Percentiles rank a stretch among this genome's conserved stretches.
Evolutionary conservation across 2,888 invertebrate species (phyloP).

Genomic region (Andrena marginata): DNA sequence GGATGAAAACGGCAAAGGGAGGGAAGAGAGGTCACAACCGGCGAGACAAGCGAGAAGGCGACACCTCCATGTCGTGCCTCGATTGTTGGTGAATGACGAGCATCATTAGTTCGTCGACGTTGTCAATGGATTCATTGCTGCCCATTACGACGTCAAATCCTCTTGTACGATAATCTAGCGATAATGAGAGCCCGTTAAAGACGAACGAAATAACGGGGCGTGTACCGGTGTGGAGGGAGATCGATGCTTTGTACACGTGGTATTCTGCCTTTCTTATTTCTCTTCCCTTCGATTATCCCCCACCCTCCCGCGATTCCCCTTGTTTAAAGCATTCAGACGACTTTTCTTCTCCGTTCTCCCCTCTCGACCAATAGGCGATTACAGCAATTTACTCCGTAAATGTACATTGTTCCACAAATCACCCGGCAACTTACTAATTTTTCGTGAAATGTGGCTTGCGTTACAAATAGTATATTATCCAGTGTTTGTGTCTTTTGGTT

Average conservation of each 20-base stretch:
- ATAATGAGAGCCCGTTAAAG: slow-evolving; percentile 81
- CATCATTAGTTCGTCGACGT: slow-evolving; percentile 78
- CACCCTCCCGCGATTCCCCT: not conserved
- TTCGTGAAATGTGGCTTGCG: too few species aligned
- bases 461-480: too few species aligned
- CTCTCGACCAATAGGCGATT: not conserved
- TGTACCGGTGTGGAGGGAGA: slow-evolving; percentile 56
- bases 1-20: not conserved
- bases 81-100: slow-evolving; percentile 79
- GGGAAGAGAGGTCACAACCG: slow-evolving; percentile 23
- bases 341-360: not conserved
- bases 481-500: too few species aligned
- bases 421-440: too few species aligned
- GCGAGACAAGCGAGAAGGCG: slow-evolving; percentile 32
- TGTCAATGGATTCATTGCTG: slow-evolving; percentile 81
- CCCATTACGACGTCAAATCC: slow-evolving; percentile 78
- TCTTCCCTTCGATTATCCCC: slow-evolving; percentile 18
- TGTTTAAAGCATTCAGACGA: slow-evolving; percentile 1
- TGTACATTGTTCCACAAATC: not conserved
- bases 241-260: slow-evolving; percentile 68
- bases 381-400: not conserved
- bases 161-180: slow-evolving; percentile 82
- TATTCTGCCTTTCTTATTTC: slow-evolving; percentile 47
- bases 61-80: slow-evolving; percentile 57
- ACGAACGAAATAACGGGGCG: slow-evolving; percentile 67